Conservation (phyloP, 2,797 vertebrate genomes). For the Peromyscus melanophrys region DNA sequence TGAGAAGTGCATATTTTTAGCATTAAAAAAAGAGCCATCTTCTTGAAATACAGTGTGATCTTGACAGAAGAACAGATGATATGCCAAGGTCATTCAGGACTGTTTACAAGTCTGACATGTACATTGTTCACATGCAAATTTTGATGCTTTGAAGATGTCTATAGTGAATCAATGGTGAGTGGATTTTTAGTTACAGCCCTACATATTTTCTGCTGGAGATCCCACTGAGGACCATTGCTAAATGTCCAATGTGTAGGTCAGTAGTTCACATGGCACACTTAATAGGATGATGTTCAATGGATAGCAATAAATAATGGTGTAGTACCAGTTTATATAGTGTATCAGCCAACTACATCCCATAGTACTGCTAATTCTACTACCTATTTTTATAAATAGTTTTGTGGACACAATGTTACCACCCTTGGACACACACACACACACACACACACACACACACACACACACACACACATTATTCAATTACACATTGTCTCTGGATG, state of each 20-base stretch:
- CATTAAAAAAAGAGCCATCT: slow-evolving; percentile 40
- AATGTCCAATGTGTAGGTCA: background rate
- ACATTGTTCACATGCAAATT: background rate
- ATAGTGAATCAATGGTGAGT: background rate
- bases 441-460: background rate
- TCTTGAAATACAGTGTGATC: background rate
- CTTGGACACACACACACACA: background rate
- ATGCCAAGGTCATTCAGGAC: background rate
- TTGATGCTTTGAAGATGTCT: background rate
- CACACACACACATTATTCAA: background rate
- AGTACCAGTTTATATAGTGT: background rate
- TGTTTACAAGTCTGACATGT: background rate
- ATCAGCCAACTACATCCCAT: background rate
- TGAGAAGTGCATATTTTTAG: background rate
- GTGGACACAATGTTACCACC: background rate
- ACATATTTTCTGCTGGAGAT: background rate
- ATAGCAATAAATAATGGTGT: background rate
- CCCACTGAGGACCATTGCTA: background rate
- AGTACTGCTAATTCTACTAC: background rate
- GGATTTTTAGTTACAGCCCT: background rate
- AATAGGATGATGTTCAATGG: background rate
- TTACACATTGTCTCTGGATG: background rate
- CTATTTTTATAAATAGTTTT: slow-evolving; percentile 57
- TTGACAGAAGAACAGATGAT: slow-evolving; percentile 4
- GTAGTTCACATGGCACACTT: background rate